phyloP scores from a whole-genome alignment of 2,888 invertebrate genomes.

The Acanthopleura granulata region DNA sequence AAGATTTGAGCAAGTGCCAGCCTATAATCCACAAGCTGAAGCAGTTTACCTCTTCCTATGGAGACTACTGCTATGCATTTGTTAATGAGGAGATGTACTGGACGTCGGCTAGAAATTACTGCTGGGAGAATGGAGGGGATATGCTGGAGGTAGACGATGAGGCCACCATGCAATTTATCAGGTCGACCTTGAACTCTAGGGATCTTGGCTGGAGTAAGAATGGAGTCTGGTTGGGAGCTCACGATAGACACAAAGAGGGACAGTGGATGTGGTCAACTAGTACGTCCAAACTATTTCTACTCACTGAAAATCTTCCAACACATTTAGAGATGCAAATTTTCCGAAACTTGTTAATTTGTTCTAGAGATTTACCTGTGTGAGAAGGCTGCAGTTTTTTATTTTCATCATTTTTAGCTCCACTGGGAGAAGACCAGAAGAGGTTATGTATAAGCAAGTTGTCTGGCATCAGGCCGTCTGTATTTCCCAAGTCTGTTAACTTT shows the following conservation, averaged over 20 bases:
- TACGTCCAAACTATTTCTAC: constrained; percentile 27
- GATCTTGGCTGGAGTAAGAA: constrained; percentile 50
- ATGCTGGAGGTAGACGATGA: constrained; percentile 43
- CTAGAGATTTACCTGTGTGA: too few species aligned
- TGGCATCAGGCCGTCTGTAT: too few species aligned
- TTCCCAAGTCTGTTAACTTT: too few species aligned
- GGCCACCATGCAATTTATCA: constrained; percentile 52
- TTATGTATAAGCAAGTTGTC: too few species aligned
- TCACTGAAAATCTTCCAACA: not conserved
- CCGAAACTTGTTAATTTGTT: too few species aligned
- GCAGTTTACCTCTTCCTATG: constrained; percentile 32
- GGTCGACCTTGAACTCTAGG: constrained; percentile 35
- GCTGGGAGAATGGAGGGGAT: constrained; percentile 55
- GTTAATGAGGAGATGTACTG: constrained; percentile 50
- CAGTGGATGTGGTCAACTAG: constrained; percentile 59
- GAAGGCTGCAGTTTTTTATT: too few species aligned
- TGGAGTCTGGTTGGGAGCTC: constrained; percentile 61
- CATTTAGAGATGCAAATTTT: too few species aligned
- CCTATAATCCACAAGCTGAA: constrained; percentile 31
- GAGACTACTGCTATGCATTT: constrained; percentile 52
- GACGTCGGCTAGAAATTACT: constrained; percentile 46
- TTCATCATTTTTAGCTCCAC: too few species aligned
- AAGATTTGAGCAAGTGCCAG: constrained; percentile 31
- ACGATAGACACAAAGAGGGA: constrained; percentile 35
- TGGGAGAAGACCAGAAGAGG: too few species aligned